Evolutionary conservation across 2,888 invertebrate species (phyloP), one percentile per base, ranked within the genome.

Genomic region (Harpalus rubripes): DNA sequence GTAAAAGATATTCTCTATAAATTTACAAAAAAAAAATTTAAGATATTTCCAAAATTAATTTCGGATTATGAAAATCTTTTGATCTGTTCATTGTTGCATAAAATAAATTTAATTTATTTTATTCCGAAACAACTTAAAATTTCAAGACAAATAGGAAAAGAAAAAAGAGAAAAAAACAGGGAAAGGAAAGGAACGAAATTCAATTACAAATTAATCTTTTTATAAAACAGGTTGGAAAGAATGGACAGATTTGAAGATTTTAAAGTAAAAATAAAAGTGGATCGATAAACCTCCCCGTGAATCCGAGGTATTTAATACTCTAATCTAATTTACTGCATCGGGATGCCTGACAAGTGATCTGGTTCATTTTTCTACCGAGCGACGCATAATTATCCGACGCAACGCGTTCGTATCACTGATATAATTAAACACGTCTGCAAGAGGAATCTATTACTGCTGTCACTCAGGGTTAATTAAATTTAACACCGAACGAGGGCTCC

Each of bases 171-270:
- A 22, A 81, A 81, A 22, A 63, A 63, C 44, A 41, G 32, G 22
- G 59, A 15, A 44, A 58, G 52, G 44, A 44, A 81, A 81, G 44
- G 65, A 81, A 63, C 41, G 26, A 44, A 81, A 81, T 81, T 81
- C 80, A 81, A 81, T 81, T 81, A 81, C 52, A 81, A 81, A 81
- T 81, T 81, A 81, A 81, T 81, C 81, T 81, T 22, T 61, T 8
- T 44, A 81, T 81, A 81, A 81, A 81, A 81, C 26, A 63, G 81
- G 16, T 52, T 39, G 39, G 16, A 15, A 16, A 81, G 63, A 65
- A 68, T 18, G 63, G 59, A 22, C 12, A 26, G 10, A 18, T 15
- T 39, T 8, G 44, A 72, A 41, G 39, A 72, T 32, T 72, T 72
- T 39, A 26, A 26, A 39, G 72, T 52, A n/a, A 59, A 39, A 68